phyloP scores from a whole-genome alignment of 2,113 vertebrate genomes.

The Microtus ochrogaster region DNA sequence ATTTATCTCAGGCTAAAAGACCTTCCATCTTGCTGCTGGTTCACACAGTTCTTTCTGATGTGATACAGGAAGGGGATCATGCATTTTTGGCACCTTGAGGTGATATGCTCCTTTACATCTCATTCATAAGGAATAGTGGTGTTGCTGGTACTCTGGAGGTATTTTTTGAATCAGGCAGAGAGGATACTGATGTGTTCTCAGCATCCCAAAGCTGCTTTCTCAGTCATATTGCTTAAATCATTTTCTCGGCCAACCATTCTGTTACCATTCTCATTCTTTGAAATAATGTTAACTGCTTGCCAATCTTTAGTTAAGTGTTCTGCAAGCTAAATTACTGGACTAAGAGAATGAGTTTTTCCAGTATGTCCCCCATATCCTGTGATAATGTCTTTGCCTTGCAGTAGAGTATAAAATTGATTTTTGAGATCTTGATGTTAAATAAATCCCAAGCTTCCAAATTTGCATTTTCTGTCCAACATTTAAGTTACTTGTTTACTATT shows the following conservation, averaged over 20 bases:
- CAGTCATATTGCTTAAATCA: background rate
- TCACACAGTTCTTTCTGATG: background rate
- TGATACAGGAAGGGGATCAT: background rate
- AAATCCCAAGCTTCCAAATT: conserved; percentile 63
- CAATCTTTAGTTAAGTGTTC: conserved; percentile 31
- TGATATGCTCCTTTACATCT: background rate
- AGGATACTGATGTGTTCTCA: background rate
- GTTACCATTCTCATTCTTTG: conserved; percentile 35
- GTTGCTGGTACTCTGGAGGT: background rate
- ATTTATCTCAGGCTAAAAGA: too few species aligned
- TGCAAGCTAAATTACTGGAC: conserved; percentile 62
- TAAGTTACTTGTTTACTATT: conserved; percentile 29
- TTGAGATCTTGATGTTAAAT: conserved; percentile 70
- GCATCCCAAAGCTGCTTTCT: background rate
- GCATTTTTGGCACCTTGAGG: background rate
- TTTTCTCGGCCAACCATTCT: background rate
- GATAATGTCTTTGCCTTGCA: conserved; percentile 60
- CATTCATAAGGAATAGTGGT: background rate
- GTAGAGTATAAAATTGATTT: conserved; percentile 69
- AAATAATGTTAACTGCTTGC: background rate
- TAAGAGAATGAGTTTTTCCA: conserved; percentile 54
- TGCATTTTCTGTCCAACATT: conserved; percentile 64
- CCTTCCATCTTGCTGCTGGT: background rate
- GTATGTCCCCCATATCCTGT: conserved; percentile 37
- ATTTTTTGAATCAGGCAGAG: background rate